Base-by-base conservation (phyloP, 2,113 vertebrate genomes). In the Athene noctua region DNA sequence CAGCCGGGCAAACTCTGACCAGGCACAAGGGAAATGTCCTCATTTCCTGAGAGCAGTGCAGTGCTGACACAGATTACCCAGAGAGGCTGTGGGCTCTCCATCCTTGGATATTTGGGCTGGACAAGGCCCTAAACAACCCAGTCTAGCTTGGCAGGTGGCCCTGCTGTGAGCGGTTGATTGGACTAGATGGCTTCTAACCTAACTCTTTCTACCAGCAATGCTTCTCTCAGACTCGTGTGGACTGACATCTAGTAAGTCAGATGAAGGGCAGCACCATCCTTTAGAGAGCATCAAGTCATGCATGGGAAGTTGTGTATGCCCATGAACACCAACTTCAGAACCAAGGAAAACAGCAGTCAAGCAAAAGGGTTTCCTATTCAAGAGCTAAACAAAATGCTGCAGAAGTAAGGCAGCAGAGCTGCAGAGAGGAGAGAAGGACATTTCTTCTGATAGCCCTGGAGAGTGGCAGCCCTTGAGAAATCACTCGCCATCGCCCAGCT, bases 401-500 rank as follows among this genome's bases (percentile, higher is more conserved):
- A 2, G 4, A n/a, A 55, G 26, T 1, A 1, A 70, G 44, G 78
- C 6, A 59, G 66, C 34, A 85, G 70, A 79, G 86, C 51, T 70
- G 86, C 59, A 46, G 54, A 74, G 47, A 86, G 23, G 23, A 46
- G 15, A 38, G 36, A 51, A 72, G 34, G 62, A 49, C 8, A 5
- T 61, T 57, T 44, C 61, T 71, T 77, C 6, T 7, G 34, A n/a
- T 12, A 54, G 7, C 46, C 21, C 18, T 49, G 54, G 38, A 29
- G 30, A 80, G 34, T 66, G 2, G 16, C 18, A 63, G n/a, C 46
- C 61, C 62, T 78, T 75, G 52, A 81, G 79, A 80, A 87, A 51
- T 16, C 0, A 0, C 34, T 47, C 32, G 29, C 30, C 9, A 4
- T 13, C 2, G 2, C 14, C 49, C 26, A 51, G 30, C 38, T 80